Evolutionary conservation across 1,140 invertebrate species (phyloP), one percentile per base, ranked within the genome.

Genomic region (Panagrolaimus sp.): DNA sequence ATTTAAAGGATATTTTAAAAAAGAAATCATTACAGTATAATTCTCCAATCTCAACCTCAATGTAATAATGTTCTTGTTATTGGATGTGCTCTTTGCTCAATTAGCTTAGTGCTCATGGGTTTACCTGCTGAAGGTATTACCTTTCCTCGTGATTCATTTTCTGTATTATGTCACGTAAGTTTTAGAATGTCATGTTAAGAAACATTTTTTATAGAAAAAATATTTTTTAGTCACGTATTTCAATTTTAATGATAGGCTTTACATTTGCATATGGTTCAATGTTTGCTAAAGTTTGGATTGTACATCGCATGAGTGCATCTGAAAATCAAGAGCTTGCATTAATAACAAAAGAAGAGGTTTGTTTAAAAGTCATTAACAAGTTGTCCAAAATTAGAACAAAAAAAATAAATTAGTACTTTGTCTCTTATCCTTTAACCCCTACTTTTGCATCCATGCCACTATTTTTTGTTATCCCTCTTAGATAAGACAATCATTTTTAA

Each of bases 281-380:
- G 92, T 99, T 98, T 84, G 93, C 93, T 62, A 98, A 98, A 88
- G 93, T 98, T 20, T 98, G 96, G 96, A 87, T 93, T 65, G 95
- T 98, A 31, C 95, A 98, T 85, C 86, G 93, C 51, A 77, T 85
- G 63, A 85, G 84, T 23, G 78, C 89, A 91, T 66, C 70, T 72
- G 69, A 85, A 84, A 80, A 82, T 68, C 79, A 80, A 38, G 77
- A 77, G 83, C 80, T 76, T 78, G 84, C 67, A 74, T 78, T 74
- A 79, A 79, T 79, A 76, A 83, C 81, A 31, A 81, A 81, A 63
- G 78, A 82, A 43, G 79, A 81, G 72, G 78, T 80, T 31, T 25
- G 72, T 65, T 27, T 57, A 27, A 38, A 38, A 38, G 7, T 38
- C 31, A 38, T 38, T 38, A 38, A 38, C 31, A 38, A 38, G 31